Evolutionary conservation across 2,113 vertebrate species (phyloP).

Genomic region (Lophura nycthemera): DNA sequence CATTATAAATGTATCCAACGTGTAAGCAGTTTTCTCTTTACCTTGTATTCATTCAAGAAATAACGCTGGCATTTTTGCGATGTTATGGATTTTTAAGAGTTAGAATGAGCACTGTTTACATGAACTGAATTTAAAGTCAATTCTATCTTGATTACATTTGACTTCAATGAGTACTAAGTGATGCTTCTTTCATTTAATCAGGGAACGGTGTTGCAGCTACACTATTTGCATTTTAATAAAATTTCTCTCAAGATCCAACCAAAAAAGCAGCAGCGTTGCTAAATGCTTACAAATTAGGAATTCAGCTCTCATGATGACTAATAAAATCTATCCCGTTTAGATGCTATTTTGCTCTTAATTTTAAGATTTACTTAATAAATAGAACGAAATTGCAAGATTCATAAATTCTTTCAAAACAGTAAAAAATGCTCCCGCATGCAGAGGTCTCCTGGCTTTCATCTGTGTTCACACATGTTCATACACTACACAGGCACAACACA

Average conservation of each 20-base stretch:
- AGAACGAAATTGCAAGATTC: not conserved
- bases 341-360: slow-evolving; percentile 22
- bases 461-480: not conserved
- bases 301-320: slow-evolving; percentile 1
- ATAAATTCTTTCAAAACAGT: not conserved
- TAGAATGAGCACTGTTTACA: slow-evolving; percentile 72
- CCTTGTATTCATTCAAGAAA: slow-evolving; percentile 61
- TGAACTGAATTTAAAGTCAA: slow-evolving; percentile 73
- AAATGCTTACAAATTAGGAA: not conserved
- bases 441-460: not conserved
- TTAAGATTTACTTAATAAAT: not conserved
- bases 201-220: slow-evolving; percentile 39
- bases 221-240: slow-evolving; percentile 74
- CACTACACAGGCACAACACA: not conserved
- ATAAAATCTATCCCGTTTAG: not conserved
- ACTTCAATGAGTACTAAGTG: slow-evolving; percentile 72
- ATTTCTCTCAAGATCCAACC: slow-evolving; percentile 32
- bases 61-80: slow-evolving; percentile 62
- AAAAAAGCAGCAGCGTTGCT: slow-evolving; percentile 22
- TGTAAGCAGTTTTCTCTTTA: slow-evolving; percentile 7
- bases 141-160: slow-evolving; percentile 77
- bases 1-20: not conserved
- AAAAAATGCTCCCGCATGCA: rapidly evolving
- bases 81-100: slow-evolving; percentile 71
- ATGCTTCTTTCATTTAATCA: slow-evolving; percentile 76